Base-by-base conservation (phyloP, 53 echinoderm and acorn worm species). In the Mesocentrotus franciscanus region DNA sequence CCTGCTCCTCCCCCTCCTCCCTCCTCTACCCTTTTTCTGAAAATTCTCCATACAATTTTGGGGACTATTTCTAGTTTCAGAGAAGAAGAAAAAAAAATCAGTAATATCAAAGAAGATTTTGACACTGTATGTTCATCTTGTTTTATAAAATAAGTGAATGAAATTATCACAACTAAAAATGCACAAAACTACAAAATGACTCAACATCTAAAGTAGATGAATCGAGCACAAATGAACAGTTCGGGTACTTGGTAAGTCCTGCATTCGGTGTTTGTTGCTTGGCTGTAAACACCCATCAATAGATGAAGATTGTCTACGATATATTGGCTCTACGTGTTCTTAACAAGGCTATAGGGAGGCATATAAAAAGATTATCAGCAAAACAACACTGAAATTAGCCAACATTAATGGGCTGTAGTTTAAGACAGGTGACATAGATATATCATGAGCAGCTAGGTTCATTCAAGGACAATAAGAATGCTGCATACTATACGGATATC, bases 401-500 rank as follows among this genome's bases (percentile, higher is more conserved):
- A 42, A 33, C 81, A 81, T 18, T 81, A 1, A 8, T 39, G 81
- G 81, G 81, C 22, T 81, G 36, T 81, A 81, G 17, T 81, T 4
- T 8, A 2, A 81, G 76, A 81, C 81, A 81, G 42, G 81, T 81
- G 81, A 81, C 18, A 81, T 0, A 20, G 81, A 81, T 81, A 81
- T 81, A 81, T 81, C 42, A 81, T 39, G 81, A 17, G 81, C 20
- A 9, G 29, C 76, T 81, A 42, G 42, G 81, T 81, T 81, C 81
- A 81, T 42, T 18, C 81, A 81, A 42, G 36, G 81, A 36, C 39
- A 39, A 64, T 5, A 11, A 18, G 42, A 17, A 81, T 18, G 81
- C 17, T 42, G 36, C 16, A 18, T 18, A 20, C 42, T 76, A 14
- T 13, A 76, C 76, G 13, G 76, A 81, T 42, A 81, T 16, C 18